phyloP scores from a whole-genome alignment of 2,888 invertebrate genomes.

The Charanyca ferruginea region DNA sequence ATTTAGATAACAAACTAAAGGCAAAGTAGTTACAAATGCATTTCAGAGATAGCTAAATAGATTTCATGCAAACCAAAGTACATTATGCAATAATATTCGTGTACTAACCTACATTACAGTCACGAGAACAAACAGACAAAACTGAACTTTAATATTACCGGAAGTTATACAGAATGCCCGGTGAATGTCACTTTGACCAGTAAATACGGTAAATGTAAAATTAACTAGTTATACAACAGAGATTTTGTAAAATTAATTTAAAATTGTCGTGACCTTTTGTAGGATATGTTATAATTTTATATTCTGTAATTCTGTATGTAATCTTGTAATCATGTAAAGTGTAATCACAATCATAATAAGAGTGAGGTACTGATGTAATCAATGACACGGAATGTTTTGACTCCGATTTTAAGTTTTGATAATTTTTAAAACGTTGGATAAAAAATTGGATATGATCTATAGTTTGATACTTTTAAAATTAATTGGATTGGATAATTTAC shows the following conservation, averaged over 20 bases:
- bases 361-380: slow-evolving; percentile 13
- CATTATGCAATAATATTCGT: slow-evolving; percentile 54
- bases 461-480: too few species aligned
- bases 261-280: slow-evolving; percentile 57
- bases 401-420: slow-evolving; percentile 12
- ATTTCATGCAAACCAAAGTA: slow-evolving; percentile 48
- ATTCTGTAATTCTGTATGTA: slow-evolving; percentile 13
- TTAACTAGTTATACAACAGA: slow-evolving; percentile 54
- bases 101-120: slow-evolving; percentile 52
- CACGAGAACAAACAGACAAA: slow-evolving; percentile 60
- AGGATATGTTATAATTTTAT: slow-evolving; percentile 17
- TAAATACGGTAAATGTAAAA: slow-evolving; percentile 34
- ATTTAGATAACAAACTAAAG: slow-evolving; percentile 30
- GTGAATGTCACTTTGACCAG: slow-evolving; percentile 49
- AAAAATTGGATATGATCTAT: too few species aligned
- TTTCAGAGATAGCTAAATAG: slow-evolving; percentile 52
- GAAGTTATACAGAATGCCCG: slow-evolving; percentile 46
- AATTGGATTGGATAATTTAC: too few species aligned
- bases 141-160: slow-evolving; percentile 61
- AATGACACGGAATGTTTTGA: slow-evolving; percentile 8
- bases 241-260: slow-evolving; percentile 41
- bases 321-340: slow-evolving; percentile 32
- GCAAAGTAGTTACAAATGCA: slow-evolving; percentile 21
- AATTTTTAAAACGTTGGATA: too few species aligned
- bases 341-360: slow-evolving; percentile 20